Base-by-base conservation (phyloP, 1,140 invertebrate genomes). In the Drosophila chauvacae region DNA sequence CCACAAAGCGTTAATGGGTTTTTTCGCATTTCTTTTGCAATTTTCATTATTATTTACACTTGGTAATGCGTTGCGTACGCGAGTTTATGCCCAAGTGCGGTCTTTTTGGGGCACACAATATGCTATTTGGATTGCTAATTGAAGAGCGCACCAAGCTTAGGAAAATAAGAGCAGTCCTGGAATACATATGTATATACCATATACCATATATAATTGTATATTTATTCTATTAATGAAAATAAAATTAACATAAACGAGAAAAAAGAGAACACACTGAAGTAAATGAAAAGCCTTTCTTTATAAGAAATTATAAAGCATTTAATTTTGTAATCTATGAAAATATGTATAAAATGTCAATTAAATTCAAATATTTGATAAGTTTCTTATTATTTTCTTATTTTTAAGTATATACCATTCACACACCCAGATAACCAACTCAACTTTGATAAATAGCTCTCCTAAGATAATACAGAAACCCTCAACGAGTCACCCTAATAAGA, bases 1-100 rank as follows among this genome's bases (percentile, higher is more conserved):
- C 80, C 80, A 87, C 80, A 88, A 81, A 88, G 85, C 77, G 77
- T 90, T 88, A 88, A 88, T 88, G 84, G 81, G 83, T 90, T 88
- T 75, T 81, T 78, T 79, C 48, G 55, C 57, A 56, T 55, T 56
- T 64, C 77, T 64, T 81, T 68, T 65, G 84, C 84, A 63, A 80
- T 80, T 87, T 87, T 65, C 14, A 66, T 88, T 88, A 88, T 80
- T 84, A 78, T 87, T 88, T 88, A 80, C 84, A 74, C 84, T 87
- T 80, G 68, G 83, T 80, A 88, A 80, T 84, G 73, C 72, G 57
- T 57, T 65, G 70, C 60, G 62, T 50, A 39, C 57, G 66, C 64
- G 55, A 59, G 61, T 51, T 57, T 80, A 23, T 68, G 62, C 58
- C 51, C 48, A 33, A 77, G 59, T 73, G 60, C 35, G 35, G 33